These are phyloP conservation scores for Priocnemis perturbator DNA, from an alignment of 2,888 invertebrate genomes.

Conservation along the genomic window DNA sequence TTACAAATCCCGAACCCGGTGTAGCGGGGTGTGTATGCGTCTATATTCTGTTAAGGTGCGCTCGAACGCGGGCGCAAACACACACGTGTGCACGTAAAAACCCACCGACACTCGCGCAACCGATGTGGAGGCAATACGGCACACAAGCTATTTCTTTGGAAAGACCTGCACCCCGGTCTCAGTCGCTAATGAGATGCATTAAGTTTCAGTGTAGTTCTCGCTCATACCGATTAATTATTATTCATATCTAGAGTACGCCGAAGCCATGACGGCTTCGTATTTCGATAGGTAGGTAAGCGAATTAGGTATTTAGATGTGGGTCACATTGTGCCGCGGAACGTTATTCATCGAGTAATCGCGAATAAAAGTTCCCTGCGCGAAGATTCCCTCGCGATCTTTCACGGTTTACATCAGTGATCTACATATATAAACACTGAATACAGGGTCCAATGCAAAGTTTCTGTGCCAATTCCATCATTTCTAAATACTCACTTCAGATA, in stretches of 20 bases:
- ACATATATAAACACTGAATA: too few species aligned
- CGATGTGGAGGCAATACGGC: neutral
- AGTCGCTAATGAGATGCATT: slow-evolving; percentile 54
- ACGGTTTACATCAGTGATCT: too few species aligned
- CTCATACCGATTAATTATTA: slow-evolving; percentile 59
- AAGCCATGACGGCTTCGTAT: slow-evolving; percentile 24
- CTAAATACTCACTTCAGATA: too few species aligned
- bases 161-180: slow-evolving; percentile 1
- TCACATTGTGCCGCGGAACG: slow-evolving; percentile 24
- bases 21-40: slow-evolving; percentile 2
- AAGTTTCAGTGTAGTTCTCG: slow-evolving; percentile 48
- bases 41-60: slow-evolving; percentile 16
- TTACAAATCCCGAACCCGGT: slow-evolving; percentile 45
- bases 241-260: slow-evolving; percentile 49
- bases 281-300: slow-evolving; percentile 23
- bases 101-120: too few species aligned
- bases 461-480: too few species aligned
- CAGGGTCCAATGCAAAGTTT: too few species aligned
- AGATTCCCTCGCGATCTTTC: slow-evolving; percentile 10
- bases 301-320: slow-evolving; percentile 40
- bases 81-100: slow-evolving; percentile 31
- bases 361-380: neutral
- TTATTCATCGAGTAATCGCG: slow-evolving; percentile 35
- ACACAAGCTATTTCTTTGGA: slow-evolving; percentile 34
- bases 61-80: slow-evolving; percentile 24